Evolutionary conservation across 2,113 vertebrate species (phyloP).

Genomic region (Chloropsis hardwickii): DNA sequence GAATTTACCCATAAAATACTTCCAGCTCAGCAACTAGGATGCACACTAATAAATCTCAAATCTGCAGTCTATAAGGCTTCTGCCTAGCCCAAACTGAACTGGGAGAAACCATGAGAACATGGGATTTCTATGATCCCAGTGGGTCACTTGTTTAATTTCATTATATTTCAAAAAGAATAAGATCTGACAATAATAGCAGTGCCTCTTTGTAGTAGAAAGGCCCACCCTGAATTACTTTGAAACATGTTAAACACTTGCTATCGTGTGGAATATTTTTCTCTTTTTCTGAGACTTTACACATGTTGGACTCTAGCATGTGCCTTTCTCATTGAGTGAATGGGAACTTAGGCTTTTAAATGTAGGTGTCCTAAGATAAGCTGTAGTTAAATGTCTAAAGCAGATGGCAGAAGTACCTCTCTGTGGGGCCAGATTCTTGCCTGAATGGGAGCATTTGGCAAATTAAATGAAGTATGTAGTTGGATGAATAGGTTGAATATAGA

Average conservation of each 20-base stretch:
- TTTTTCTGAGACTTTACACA: neutral
- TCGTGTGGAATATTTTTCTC: neutral
- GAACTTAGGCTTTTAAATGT: neutral
- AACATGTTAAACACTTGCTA: neutral
- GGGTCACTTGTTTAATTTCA: neutral
- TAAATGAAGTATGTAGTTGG: slow-evolving; percentile 50
- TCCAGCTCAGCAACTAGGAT: neutral
- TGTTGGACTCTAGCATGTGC: neutral
- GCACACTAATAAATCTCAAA: neutral
- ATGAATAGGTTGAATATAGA: slow-evolving; percentile 33
- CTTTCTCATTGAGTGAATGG: neutral
- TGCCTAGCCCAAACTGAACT: neutral
- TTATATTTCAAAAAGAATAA: neutral
- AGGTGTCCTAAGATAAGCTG: slow-evolving; percentile 14
- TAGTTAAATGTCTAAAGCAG: slow-evolving; percentile 50
- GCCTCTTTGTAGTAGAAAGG: neutral
- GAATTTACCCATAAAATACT: neutral
- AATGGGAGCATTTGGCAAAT: slow-evolving; percentile 65
- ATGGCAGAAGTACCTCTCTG: slow-evolving; percentile 44
- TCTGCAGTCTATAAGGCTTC: neutral
- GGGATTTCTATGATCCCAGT: neutral
- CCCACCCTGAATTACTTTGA: neutral
- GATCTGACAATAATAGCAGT: neutral
- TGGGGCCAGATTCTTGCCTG: slow-evolving; percentile 29
- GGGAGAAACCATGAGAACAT: neutral